phyloP scores from a whole-genome alignment of 2,888 invertebrate genomes.

The Epirrhoe tristata region DNA sequence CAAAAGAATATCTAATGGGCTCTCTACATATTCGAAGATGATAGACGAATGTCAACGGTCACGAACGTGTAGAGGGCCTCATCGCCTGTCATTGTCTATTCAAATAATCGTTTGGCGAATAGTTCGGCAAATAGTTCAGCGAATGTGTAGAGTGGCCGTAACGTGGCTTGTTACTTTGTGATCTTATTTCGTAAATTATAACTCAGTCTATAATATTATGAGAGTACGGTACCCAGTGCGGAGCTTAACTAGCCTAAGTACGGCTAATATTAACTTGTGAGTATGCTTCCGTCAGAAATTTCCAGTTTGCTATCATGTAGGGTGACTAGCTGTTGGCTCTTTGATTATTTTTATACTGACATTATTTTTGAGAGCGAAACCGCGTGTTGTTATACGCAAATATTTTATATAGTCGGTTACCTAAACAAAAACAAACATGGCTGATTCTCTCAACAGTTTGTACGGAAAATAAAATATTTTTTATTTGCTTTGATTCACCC shows the following conservation, averaged over 20 bases:
- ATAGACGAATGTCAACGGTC: too few species aligned
- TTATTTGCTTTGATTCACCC: too few species aligned
- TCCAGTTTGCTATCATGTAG: conserved; percentile 31
- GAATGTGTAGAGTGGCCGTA: too few species aligned
- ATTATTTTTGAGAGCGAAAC: conserved; percentile 8
- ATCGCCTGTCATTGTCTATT: too few species aligned
- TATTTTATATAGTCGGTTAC: background rate
- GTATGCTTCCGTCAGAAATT: conserved; percentile 44
- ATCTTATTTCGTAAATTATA: too few species aligned
- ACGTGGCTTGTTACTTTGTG: too few species aligned
- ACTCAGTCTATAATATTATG: conserved; percentile 4
- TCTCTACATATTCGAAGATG: too few species aligned
- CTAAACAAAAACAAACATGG: background rate
- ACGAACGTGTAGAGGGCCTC: too few species aligned
- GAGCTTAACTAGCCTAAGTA: conserved; percentile 19
- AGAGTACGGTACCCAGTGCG: background rate
- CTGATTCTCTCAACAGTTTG: background rate
- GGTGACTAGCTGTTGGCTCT: conserved; percentile 20
- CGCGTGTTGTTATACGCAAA: conserved; percentile 1
- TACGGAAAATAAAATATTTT: too few species aligned
- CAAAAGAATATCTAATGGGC: too few species aligned
- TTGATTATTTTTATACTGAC: conserved; percentile 8
- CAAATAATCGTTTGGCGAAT: too few species aligned
- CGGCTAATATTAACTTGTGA: conserved; percentile 24
- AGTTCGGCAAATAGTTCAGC: too few species aligned